phyloP scores from a whole-genome alignment of 2,113 vertebrate species.

The Hyla sarda region DNA sequence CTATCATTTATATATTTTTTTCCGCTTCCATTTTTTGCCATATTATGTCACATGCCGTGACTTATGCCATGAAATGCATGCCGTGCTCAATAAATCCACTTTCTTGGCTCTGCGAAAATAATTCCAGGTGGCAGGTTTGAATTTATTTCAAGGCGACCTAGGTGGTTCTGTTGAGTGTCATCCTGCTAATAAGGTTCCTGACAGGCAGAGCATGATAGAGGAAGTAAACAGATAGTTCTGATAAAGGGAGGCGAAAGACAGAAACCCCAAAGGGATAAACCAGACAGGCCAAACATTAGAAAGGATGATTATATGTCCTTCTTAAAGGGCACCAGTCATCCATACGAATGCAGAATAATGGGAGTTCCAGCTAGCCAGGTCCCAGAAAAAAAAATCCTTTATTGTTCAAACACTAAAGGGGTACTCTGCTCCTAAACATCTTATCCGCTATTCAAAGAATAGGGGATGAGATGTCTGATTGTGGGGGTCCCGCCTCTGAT shows the following conservation, averaged over 20 bases:
- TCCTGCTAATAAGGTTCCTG: slow-evolving; percentile 9
- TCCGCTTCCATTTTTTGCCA: neutral
- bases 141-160: neutral
- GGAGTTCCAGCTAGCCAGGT: too few species aligned
- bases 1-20: neutral
- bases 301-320: neutral
- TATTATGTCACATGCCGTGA: neutral
- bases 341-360: too few species aligned
- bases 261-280: neutral
- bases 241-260: neutral
- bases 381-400: too few species aligned
- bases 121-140: neutral
- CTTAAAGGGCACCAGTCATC: neutral
- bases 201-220: slow-evolving; percentile 4
- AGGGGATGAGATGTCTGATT: too few species aligned
- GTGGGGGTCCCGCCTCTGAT: too few species aligned
- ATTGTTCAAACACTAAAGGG: too few species aligned
- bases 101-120: neutral
- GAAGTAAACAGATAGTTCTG: neutral
- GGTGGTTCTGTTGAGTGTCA: slow-evolving; percentile 9
- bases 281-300: neutral
- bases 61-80: neutral
- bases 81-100: slow-evolving; percentile 5
- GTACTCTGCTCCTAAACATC: too few species aligned
- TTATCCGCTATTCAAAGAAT: too few species aligned